Evolutionary conservation across 2,888 invertebrate genomes (phyloP).

Genomic region (Lasioglossum vierecki): DNA sequence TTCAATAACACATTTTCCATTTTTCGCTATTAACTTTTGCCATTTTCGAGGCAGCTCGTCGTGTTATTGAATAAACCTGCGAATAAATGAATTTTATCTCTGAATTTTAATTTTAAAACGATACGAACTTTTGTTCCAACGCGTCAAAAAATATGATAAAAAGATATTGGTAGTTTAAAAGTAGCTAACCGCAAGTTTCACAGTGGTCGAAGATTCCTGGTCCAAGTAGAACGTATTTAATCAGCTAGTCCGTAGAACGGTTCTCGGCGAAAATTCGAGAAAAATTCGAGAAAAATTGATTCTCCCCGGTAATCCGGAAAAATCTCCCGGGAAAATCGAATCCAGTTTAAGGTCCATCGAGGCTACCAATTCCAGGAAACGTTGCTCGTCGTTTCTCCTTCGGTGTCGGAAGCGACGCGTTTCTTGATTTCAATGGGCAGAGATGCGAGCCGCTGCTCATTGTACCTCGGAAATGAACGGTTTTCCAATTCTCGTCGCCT

Average conservation of each 20-base stretch:
- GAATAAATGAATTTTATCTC: too few relatives aligned
- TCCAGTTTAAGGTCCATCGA: not conserved
- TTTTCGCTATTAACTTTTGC: too few relatives aligned
- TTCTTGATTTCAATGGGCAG: not conserved
- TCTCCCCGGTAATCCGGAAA: not conserved
- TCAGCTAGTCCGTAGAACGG: not conserved
- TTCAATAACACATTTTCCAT: too few relatives aligned
- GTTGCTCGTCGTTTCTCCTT: not conserved
- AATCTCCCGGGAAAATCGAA: not conserved
- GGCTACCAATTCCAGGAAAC: not conserved
- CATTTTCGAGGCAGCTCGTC: too few relatives aligned
- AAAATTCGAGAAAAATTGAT: constrained; percentile 26
- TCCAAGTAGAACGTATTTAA: constrained; percentile 7
- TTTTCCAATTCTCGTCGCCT: not conserved
- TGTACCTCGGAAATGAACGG: not conserved
- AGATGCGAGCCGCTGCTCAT: not conserved
- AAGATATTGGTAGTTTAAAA: not conserved
- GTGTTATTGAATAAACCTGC: too few relatives aligned
- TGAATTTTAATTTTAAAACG: too few relatives aligned
- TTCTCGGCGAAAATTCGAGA: not conserved
- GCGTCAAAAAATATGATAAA: not conserved
- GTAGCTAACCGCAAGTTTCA: not conserved
- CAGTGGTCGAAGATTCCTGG: not conserved
- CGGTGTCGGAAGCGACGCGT: not conserved
- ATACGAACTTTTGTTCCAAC: too few relatives aligned